phyloP scores from a whole-genome alignment of 2,113 vertebrate genomes.

The Corythornis cristatus region DNA sequence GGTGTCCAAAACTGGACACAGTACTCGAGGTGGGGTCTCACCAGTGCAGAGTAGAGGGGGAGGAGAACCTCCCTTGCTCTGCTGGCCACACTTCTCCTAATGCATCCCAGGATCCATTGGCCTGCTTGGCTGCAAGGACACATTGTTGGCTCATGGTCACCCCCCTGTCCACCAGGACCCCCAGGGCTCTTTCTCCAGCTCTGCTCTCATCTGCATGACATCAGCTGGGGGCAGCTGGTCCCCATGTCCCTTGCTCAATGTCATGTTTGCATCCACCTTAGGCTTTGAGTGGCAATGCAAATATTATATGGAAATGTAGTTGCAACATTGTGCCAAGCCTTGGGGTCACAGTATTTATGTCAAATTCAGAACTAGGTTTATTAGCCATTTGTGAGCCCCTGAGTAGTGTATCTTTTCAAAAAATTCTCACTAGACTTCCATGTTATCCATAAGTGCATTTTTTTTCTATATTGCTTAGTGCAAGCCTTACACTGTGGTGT shows the following conservation, averaged over 20 bases:
- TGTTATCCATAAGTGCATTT: not conserved
- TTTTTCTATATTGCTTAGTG: not conserved
- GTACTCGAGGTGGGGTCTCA: no score
- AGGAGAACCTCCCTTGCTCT: no score
- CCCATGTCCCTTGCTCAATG: fast-evolving
- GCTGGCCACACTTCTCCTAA: no score
- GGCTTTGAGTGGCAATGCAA: not conserved
- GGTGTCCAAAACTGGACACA: no score
- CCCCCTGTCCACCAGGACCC: no score
- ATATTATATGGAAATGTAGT: not conserved
- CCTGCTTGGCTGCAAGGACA: no score
- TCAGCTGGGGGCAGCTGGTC: fast-evolving
- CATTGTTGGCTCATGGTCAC: no score
- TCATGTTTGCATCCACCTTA: fast-evolving
- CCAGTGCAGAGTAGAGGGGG: no score
- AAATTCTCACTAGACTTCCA: not conserved
- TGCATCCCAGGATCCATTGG: no score
- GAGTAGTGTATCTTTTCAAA: not conserved
- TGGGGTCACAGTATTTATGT: not conserved
- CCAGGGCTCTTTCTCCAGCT: not conserved
- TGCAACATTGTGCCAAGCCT: not conserved
- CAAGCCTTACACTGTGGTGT: not conserved
- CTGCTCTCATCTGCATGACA: fast-evolving
- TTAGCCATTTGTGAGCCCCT: not conserved
- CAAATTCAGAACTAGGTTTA: not conserved